Evolutionary conservation across 2,888 invertebrate genomes (phyloP), one percentile per base, ranked within the genome.

Genomic region (Megaustenia siamemsis): DNA sequence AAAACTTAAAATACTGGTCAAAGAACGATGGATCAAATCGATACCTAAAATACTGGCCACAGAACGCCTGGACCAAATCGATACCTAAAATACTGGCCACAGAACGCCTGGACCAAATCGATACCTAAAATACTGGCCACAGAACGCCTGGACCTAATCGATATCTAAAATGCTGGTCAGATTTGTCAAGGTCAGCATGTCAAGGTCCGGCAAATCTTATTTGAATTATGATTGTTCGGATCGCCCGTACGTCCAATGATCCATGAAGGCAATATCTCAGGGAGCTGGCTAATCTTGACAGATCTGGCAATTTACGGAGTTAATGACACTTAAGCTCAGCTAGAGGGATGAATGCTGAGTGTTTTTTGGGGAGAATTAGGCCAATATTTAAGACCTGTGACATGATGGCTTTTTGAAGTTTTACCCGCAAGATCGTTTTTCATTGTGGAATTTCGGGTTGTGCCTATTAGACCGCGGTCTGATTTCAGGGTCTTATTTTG

Each of bases 251-350:
- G 15, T 28, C 32, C 63, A 63, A 6, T 63, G 63, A 63, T 28
- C 63, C 63, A 32, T 63, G 63, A 63, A 63, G 32, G 15, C 32
- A 32, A 32, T 63, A 28, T 63, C 32, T 32, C 63, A 8, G n/a
- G n/a, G 18, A 63, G 28, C 32, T 12, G 63, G 32, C 63, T 32
- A 63, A 63, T 32, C 28, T 32, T 32, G 63, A 63, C 63, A 63
- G 63, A 63, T 63, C 63, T 63, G 32, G 32, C 63, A 63, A 63
- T 63, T 63, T 63, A 63, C 32, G 8, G 63, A 63, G 63, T 63
- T 63, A 63, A 63, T 28, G 32, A 63, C 63, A 63, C 63, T 63
- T 63, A 63, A 63, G 63, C 63, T 32, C 32, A 28, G 32, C 32
- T 8, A 21, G 1, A 32, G 32, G 28, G 18, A 63, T 63, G 32